Evolutionary conservation across 2,113 vertebrate genomes (phyloP), one percentile per base, ranked within the genome.

Genomic region (Laticauda colubrina): DNA sequence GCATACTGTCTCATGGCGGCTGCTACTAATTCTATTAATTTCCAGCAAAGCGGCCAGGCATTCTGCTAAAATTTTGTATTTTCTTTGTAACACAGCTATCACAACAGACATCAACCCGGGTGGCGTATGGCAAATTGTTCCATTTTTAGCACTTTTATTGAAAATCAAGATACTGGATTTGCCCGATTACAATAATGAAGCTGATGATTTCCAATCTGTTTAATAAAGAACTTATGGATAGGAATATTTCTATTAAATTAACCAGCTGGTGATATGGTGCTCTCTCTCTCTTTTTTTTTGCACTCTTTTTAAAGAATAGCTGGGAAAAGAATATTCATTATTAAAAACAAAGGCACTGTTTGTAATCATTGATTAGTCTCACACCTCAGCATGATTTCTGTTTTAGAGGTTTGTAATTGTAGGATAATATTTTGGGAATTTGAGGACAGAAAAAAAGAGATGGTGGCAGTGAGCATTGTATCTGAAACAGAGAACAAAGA

Each of bases 221-320:
- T 97, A 97, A 97, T 97, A 98, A 97, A 97, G 96, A 96, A 91
- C 95, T 97, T 97, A 95, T 96, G 95, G 89, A 9, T 97, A 97
- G 97, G 93, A 97, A 97, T 97, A 97, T 97, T 98, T 97, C 95
- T 97, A 98, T 98, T 97, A 97, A 97, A 97, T 97, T 96, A 97
- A 97, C 96, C 97, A 98, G 97, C 97, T 98, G 97, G 96, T 97
- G 94, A 95, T 94, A 97, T 89, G 87, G 95, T 94, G 94, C 94
- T 96, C 29, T 54, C 2, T 48, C 45, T 48, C 45, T 45, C 45
- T 45, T 59, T 85, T 48, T 48, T 51, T 51, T 51, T 51, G 8
- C 48, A 51, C 48, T 51, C 48, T 75, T 9, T 57, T 55, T 2
- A 23, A 88, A 39, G 61, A 87, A 53, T 15, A 53, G 93, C 89